phyloP scores from a whole-genome alignment of 2,797 vertebrate species.

The Buphagus erythrorhynchus region DNA sequence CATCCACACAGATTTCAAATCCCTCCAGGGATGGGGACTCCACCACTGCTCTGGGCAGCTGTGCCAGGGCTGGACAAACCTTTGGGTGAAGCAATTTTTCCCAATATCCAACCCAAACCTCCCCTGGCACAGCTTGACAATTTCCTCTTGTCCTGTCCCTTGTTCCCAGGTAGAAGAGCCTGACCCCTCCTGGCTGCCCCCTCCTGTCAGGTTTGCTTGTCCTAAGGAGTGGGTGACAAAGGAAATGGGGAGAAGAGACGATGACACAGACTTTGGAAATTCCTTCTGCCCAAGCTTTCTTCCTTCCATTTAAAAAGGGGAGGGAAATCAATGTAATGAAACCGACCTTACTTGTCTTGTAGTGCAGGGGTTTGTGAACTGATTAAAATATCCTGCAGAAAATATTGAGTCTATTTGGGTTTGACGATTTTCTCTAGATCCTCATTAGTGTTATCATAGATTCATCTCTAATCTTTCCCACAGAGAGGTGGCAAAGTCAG shows the following conservation, averaged over 20 bases:
- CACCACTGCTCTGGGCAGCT: background rate
- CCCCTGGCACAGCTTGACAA: background rate
- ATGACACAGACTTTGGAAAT: background rate
- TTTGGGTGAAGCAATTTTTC: background rate
- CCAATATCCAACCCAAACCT: background rate
- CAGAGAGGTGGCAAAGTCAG: background rate
- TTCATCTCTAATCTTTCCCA: background rate
- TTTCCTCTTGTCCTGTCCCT: background rate
- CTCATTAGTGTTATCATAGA: background rate
- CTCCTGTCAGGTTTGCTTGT: background rate
- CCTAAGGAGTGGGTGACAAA: background rate
- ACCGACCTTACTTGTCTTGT: background rate
- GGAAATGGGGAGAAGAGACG: background rate
- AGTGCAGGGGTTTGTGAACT: background rate
- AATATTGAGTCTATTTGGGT: background rate
- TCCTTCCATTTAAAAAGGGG: background rate
- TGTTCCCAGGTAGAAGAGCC: background rate
- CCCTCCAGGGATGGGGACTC: background rate
- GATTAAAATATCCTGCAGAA: background rate
- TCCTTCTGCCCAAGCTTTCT: background rate
- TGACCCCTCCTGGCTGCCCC: accelerated
- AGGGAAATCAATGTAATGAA: background rate
- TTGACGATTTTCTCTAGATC: background rate
- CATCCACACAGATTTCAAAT: background rate
- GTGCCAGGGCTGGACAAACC: background rate